Evolutionary conservation across 2,888 invertebrate genomes (phyloP), one percentile per base, ranked within the genome.

Genomic region (Erebia palarica): DNA sequence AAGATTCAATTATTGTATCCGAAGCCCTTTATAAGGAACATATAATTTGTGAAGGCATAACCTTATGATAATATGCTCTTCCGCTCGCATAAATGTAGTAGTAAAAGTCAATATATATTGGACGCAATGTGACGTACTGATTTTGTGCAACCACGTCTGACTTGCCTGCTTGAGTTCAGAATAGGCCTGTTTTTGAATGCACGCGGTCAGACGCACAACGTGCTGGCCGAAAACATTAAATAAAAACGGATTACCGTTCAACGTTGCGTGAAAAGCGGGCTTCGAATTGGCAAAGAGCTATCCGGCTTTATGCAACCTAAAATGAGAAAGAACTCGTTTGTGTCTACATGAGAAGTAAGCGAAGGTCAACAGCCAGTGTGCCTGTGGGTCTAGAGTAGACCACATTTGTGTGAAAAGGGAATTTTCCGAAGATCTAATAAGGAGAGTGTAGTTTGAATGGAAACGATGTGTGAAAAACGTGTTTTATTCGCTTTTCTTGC

Each of bases 231-330:
- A 78, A 79, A 78, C 82, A 86, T 89, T 88, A 21, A 21, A 85
- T 84, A 84, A 82, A 84, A 85, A 84, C 89, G 86, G 85, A 88
- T 87, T 85, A 87, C 82, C 80, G 79, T 59, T 76, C 88, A 88
- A 80, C 80, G 86, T 90, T 87, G 87, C 91, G 90, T 92, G 89
- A 88, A 91, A 91, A 89, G 73, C 86, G 82, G 86, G 83, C 85
- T 86, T 83, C 79, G 80, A 82, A 86, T 90, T 90, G 86, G 90
- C 83, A 90, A 90, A 91, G 86, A 87, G 84, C 82, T 84, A 81
- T 80, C 78, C 81, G 84, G 85, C 87, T 91, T 91, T 87, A 85
- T 92, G 91, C 91, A 92, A 92, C 83, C 84, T 79, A 86, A 86
- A 88, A 88, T 89, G 87, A 88, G 88, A 90, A 88, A 90, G 84